Evolutionary conservation across 92 coral and sea anemone species (phyloP), one percentile per base, ranked within the genome.

Genomic region (Bergia puertoricense): DNA sequence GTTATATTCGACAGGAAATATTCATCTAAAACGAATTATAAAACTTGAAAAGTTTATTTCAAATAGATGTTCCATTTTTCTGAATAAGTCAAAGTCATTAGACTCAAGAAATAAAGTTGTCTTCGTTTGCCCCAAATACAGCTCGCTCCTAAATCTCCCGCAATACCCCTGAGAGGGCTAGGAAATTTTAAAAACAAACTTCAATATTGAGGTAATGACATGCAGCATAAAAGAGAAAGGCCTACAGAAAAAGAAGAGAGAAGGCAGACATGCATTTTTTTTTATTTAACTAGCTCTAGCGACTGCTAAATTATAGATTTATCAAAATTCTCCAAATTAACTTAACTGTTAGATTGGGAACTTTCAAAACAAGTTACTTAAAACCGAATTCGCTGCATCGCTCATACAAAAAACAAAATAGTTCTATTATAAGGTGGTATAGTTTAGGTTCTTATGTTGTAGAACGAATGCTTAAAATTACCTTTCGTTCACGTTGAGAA

Each of bases 401-500:
- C 5, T 23, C 13, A 30, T 37, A 13, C 3, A 8, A 74, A 38
- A 8, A 38, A 39, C 16, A 74, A 74, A 3, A 75, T 48, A 77
- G 16, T 8, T 39, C 42, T 4, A 67, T 2, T 18, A 62, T 18
- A 2, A 1, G 0, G 69, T 54, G 16, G 59, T 54, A 15, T 13
- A 10, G 59, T 54, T 54, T 54, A 54, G 59, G 40, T 72, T 13
- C 13, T 30, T 23, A 71, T 71, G 37, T 72, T 7, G 40, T 72
- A 3, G 4, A 72, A n/a, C 15, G 68, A 57, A 77, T 11, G 79
- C 0, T 20, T 40, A 42, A 45, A 23, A 22, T 46, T 51, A 91
- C 93, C 91, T 91, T 44, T 79, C 42, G 75, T 69, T 89, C 90
- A 8, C 77, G 82, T 36, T 85, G 76, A n/a, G 82, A 36, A 2